A percentile compares a stretch with the other conserved stretches of the same genome.
Evolutionary conservation across 1,140 invertebrate species (phyloP).

Genomic region (Acarapis woodi): DNA sequence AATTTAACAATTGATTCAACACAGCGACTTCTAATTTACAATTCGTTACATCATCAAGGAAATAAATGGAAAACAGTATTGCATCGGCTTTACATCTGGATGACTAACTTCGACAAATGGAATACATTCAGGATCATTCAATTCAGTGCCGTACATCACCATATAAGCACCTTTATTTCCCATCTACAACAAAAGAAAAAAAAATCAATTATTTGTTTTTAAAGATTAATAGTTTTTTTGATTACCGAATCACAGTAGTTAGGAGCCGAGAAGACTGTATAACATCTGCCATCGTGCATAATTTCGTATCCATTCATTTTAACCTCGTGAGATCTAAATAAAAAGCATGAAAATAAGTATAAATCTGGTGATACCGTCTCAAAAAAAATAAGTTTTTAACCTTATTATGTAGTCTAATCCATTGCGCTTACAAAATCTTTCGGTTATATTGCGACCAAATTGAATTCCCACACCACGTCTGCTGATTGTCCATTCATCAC

Average conservation of each 20-base stretch:
- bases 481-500: slow-evolving; percentile 51
- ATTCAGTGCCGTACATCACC: slow-evolving; percentile 60
- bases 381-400: no score
- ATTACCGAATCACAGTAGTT: slow-evolving; percentile 99
- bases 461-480: slow-evolving; percentile 92
- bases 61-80: no score
- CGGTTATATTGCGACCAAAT: slow-evolving; percentile 91
- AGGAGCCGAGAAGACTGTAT: slow-evolving; percentile 88
- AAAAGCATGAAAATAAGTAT: no score
- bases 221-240: no score
- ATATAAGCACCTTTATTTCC: slow-evolving; percentile 94
- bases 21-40: no score
- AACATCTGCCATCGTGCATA: slow-evolving; percentile 70
- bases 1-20: no score
- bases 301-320: slow-evolving; percentile 85
- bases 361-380: no score
- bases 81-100: slow-evolving; percentile 89
- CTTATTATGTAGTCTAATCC: slow-evolving; percentile 70
- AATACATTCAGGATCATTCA: slow-evolving; percentile 64
- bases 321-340: slow-evolving; percentile 78
- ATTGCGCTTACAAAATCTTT: slow-evolving; percentile 51
- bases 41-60: no score
- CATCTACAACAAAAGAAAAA: no score
- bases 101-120: slow-evolving; percentile 82
- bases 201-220: no score